A percentile compares a stretch with the other conserved stretches of the same genome.
Evolutionary conservation across 2,888 invertebrate genomes (phyloP).

Genomic region (Drosophila paramelanica): DNA sequence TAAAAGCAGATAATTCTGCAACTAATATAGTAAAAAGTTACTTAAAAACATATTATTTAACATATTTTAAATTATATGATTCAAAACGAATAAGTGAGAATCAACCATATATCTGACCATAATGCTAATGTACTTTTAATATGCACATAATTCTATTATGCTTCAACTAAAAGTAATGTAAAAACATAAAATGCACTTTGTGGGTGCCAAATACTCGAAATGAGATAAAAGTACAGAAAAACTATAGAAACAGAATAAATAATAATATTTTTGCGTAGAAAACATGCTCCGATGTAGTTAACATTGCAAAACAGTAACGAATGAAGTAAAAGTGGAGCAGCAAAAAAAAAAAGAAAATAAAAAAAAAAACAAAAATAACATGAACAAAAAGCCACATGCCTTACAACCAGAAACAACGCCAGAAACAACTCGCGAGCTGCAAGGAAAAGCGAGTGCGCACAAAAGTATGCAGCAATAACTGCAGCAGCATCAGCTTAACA

Average conservation of each 20-base stretch:
- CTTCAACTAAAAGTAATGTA: constrained; percentile 21
- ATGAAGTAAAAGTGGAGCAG: constrained; percentile 67
- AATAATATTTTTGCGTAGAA: constrained; percentile 56
- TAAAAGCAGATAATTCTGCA: no score
- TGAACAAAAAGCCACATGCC: constrained; percentile 23
- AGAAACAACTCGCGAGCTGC: constrained; percentile 8
- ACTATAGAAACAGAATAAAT: constrained; percentile 32
- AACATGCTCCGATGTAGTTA: constrained; percentile 73
- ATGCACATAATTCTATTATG: constrained; percentile 67
- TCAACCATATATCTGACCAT: constrained; percentile 1
- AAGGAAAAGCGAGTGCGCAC: constrained; percentile 43
- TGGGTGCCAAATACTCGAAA: constrained; percentile 1
- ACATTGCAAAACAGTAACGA: constrained; percentile 75
- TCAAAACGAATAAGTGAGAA: not conserved
- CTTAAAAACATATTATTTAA: no score
- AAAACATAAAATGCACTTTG: constrained; percentile 25
- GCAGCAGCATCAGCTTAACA: constrained; percentile 50
- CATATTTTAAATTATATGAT: no score
- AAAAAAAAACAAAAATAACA: constrained; percentile 26
- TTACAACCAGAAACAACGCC: constrained; percentile 12
- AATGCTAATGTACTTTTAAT: constrained; percentile 63
- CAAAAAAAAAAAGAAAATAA: constrained; percentile 21
- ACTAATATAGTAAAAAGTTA: no score
- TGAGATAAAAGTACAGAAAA: not conserved
- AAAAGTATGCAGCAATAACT: constrained; percentile 71